Evolutionary conservation across 2,888 invertebrate species (phyloP).

Genomic region (Epirrhoe alternata): DNA sequence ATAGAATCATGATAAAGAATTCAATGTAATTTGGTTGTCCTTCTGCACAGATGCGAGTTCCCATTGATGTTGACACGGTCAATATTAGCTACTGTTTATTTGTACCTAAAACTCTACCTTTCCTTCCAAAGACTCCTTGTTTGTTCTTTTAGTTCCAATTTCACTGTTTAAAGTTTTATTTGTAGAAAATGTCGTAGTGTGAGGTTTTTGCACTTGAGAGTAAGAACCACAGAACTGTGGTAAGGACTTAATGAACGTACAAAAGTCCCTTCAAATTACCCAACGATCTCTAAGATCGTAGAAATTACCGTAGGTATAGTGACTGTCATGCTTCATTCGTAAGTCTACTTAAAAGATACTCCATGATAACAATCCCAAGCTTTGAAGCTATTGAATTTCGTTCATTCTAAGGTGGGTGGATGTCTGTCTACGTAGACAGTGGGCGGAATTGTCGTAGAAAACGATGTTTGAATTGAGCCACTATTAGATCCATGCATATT

Average conservation of each 20-base stretch:
- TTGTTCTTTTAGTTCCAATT: background rate
- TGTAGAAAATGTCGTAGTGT: background rate
- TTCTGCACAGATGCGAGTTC: slow-evolving; percentile 50
- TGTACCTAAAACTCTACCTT: slow-evolving; percentile 27
- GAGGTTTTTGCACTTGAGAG: background rate
- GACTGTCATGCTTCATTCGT: too few species aligned
- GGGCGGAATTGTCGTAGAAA: background rate
- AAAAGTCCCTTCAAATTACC: too few species aligned
- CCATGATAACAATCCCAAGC: too few species aligned
- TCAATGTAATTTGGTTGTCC: slow-evolving; percentile 47
- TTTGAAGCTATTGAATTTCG: too few species aligned
- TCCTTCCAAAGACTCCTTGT: slow-evolving; percentile 3
- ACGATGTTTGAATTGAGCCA: background rate
- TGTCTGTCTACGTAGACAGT: too few species aligned
- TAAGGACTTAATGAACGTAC: background rate
- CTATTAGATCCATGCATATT: background rate
- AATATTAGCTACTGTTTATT: slow-evolving; percentile 34
- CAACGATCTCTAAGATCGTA: too few species aligned
- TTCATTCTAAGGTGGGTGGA: too few species aligned
- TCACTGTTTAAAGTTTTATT: slow-evolving; percentile 6
- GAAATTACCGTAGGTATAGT: too few species aligned
- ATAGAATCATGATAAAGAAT: slow-evolving; percentile 46
- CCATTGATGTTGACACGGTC: slow-evolving; percentile 42
- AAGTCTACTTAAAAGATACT: too few species aligned
- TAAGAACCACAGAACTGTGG: background rate